These are phyloP conservation scores for Lathamus discolor DNA, from an alignment of 2,113 vertebrate species.

Conservation along the genomic window DNA sequence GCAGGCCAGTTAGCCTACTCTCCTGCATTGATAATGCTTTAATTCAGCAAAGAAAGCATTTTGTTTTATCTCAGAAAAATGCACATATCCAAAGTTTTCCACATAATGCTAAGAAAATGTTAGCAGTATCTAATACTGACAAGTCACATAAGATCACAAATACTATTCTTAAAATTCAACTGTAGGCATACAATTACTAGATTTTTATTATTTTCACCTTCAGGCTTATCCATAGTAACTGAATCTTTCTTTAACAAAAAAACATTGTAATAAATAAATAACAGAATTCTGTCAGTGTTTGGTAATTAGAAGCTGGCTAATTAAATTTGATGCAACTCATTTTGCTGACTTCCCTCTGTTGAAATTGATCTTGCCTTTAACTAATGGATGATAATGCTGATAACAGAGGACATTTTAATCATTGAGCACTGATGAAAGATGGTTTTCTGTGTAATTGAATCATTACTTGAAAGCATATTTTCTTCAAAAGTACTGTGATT, in stretches of 20 bases:
- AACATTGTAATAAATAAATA: not conserved
- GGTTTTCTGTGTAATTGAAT: conserved; percentile 64
- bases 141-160: not conserved
- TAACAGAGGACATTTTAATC: conserved; percentile 74
- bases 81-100: not conserved
- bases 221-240: not conserved
- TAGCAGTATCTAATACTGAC: not conserved
- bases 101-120: not conserved
- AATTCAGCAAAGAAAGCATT: not conserved
- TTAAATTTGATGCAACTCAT: conserved; percentile 54
- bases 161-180: not conserved
- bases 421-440: conserved; percentile 54
- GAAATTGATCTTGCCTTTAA: conserved; percentile 51
- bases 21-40: not conserved
- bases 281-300: not conserved
- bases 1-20: not conserved
- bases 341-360: conserved; percentile 34
- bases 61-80: not conserved
- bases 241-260: not conserved
- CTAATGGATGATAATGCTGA: conserved; percentile 59
- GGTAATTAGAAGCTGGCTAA: conserved; percentile 62
- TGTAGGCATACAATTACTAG: not conserved
- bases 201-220: not conserved
- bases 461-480: conserved; percentile 51
- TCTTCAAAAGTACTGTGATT: conserved; percentile 26